Percentiles rank a stretch among this genome's conserved stretches.
phyloP scores from a whole-genome alignment of 1,140 invertebrate genomes.

The Anoplophora glabripennis region DNA sequence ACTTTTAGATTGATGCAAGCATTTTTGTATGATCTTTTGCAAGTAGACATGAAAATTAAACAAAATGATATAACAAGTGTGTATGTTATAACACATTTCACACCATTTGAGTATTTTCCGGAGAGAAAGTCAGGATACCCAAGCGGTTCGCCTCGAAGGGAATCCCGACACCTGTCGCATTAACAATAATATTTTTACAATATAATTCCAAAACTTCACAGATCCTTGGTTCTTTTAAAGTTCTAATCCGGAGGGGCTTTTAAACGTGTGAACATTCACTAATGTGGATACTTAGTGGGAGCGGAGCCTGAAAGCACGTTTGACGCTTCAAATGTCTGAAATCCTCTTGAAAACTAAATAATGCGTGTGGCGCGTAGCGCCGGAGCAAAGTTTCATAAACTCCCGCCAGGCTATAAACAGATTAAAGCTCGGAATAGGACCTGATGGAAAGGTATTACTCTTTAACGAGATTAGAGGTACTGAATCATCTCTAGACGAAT shows the following conservation, averaged over 20 bases:
- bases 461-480: slow-evolving; percentile 40
- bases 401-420: slow-evolving; percentile 31
- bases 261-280: slow-evolving; percentile 27
- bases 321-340: slow-evolving; percentile 32
- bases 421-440: slow-evolving; percentile 35
- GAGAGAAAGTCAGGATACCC: no score
- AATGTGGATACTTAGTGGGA: slow-evolving; percentile 28
- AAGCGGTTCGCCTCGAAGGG: no score
- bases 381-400: slow-evolving; percentile 27
- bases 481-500: slow-evolving; percentile 28
- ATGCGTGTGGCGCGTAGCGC: background rate
- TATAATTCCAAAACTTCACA: slow-evolving; percentile 19
- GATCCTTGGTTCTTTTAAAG: slow-evolving; percentile 21
- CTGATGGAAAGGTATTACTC: slow-evolving; percentile 40
- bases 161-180: no score
- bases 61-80: no score
- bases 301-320: slow-evolving; percentile 31
- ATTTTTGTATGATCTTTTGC: no score
- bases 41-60: no score
- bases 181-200: no score
- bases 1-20: no score
- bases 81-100: no score
- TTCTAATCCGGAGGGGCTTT: slow-evolving; percentile 22
- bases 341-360: slow-evolving; percentile 29
- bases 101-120: no score